A percentile compares a stretch with the other conserved stretches of the same genome.
These are phyloP conservation scores for Trachelus stipa DNA, from an alignment of 2,888 invertebrate species.

Conservation along the genomic window DNA sequence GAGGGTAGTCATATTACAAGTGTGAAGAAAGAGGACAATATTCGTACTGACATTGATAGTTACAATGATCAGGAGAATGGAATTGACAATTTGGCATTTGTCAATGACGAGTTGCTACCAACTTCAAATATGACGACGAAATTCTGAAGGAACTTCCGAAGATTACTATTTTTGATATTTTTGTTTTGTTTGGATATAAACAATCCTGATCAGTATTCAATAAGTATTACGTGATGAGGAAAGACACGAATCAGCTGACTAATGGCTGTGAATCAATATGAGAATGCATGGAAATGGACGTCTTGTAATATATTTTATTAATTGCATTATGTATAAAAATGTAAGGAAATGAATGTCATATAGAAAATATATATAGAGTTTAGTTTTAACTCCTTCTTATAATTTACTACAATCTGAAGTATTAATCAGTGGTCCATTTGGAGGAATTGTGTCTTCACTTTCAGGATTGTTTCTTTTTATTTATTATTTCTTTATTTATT, in stretches of 20 bases:
- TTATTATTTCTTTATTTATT: too few species aligned
- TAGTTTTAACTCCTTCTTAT: neutral
- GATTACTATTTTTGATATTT: neutral
- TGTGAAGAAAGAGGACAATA: conserved; percentile 23
- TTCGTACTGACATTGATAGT: neutral
- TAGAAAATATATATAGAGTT: neutral
- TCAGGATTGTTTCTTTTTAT: too few species aligned
- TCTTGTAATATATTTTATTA: neutral
- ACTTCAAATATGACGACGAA: conserved; percentile 27
- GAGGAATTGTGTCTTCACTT: too few species aligned
- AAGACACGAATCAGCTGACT: neutral
- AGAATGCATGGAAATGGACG: neutral
- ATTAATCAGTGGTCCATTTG: too few species aligned
- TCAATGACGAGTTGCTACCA: conserved; percentile 31
- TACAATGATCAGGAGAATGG: conserved; percentile 12
- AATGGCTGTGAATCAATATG: conserved; percentile 2
- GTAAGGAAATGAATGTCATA: neutral
- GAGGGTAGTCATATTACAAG: neutral
- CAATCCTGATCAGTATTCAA: neutral
- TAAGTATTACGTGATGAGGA: neutral
- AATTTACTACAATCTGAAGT: too few species aligned
- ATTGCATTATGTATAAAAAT: neutral
- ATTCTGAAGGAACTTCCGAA: conserved; percentile 25
- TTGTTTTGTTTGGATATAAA: neutral
- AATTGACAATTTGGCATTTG: conserved; percentile 33